Evolutionary conservation across 2,797 vertebrate species (phyloP), one percentile per base, ranked within the genome.

Genomic region (Sebastes reedi): DNA sequence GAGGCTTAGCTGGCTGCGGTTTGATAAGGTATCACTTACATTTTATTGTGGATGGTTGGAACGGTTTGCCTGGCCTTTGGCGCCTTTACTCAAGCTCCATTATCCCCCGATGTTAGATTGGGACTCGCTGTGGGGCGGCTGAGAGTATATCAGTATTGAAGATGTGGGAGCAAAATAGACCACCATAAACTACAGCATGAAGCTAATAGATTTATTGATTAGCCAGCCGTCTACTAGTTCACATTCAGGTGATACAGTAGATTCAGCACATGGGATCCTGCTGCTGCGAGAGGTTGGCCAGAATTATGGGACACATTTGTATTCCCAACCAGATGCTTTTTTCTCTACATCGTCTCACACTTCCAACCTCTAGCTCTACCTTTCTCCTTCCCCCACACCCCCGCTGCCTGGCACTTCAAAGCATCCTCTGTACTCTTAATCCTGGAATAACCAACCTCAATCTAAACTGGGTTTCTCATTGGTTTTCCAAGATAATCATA

Each of bases 161-260:
- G 52, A 82, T 75, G 72, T 52, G 80, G 79, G 62, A 68, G 80
- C 68, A 86, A 87, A 93, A 89, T 52, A 77, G 83, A 84, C 76
- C 80, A 71, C 89, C 77, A 88, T 91, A 92, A 92, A 94, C 83
- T 75, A 86, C 85, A 86, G 80, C 81, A 78, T 4, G 34, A 34
- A 83, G 80, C 70, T 89, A 88, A 94, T 92, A 90, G 91, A 93
- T 92, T 82, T 95, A 95, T 94, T 89, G 94, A 95, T 93, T 79
- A 72, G 68, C 46, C 39, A 46, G 79, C 71, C 66, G 36, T 86
- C 84, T 74, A 66, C 79, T 73, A 71, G 77, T 81, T 89, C 82
- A 83, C 72, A 72, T 83, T 82, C 72, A 67, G 81, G 56, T 79
- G 91, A 91, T 87, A 80, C 79, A 73, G 82, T 58, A 64, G 86